Evolutionary conservation across 2,888 invertebrate genomes (phyloP), one percentile per base, ranked within the genome.

Genomic region (Archaeoteleia sp.): DNA sequence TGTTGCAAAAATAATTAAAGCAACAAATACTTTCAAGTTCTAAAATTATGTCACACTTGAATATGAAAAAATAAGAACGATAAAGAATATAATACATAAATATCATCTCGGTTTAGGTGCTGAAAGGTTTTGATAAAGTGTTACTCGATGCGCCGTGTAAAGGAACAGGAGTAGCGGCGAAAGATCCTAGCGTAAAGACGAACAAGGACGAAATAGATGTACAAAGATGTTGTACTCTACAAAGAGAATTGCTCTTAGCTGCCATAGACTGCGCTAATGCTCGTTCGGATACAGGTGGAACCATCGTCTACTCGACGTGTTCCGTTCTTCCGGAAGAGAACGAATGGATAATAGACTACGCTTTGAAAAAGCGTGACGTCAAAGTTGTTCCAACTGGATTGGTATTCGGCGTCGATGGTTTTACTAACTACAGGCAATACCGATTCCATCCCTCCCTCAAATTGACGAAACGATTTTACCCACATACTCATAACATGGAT

Each of bases 401-500:
- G 60, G 95, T 96, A 80, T 97, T 99, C 88, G 99, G 99, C 10
- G 92, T 93, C 10, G 95, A 96, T 81, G 99, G 99, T 9, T 98
- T 97, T 84, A 91, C 92, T 0, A 96, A 93, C 86, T 98, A 92
- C 79, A 89, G 93, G 46, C 92, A 94, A 71, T 88, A 91, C 77
- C 89, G 96, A 74, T 98, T 95, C 87, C 96, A 98, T 86, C 96
- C 95, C 0, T 93, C 94, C 7, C 86, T 99, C 85, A 95, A 95
- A 80, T 86, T 95, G 58, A 94, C 96, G 0, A 90, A 92, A 82
- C 89, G 99, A 46, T 97, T 95, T 87, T 99, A 99, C 87, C 99
- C 99, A 0, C 99, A 99, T 83, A 93, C 94, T 1, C 97, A 99
- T 84, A 99, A 99, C 83, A 95, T 99, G 94, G 99, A 99, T 86